Base-by-base conservation (phyloP, 2,797 vertebrate genomes). In the Phalloptychus januarius region DNA sequence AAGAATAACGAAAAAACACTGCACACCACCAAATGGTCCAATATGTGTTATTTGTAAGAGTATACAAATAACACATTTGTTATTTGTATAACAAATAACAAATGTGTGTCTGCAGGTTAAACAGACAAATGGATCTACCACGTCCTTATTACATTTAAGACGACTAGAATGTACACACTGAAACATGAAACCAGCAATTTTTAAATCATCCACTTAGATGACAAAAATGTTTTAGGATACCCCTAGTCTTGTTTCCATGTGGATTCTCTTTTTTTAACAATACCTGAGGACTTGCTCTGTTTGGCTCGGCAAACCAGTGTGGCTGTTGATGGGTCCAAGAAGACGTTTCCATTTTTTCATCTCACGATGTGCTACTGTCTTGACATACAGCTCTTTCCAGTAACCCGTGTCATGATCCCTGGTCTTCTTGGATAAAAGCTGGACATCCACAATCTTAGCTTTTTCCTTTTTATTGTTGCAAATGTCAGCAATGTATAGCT, bases 361-460 rank as follows among this genome's bases (percentile, higher is more conserved):
- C 80, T 95, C 91, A 79, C 83, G 74, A 15, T 90, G 79, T 0
- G 92, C 91, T 46, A 95, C 91, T 80, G 94, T 95, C 54, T 82
- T 84, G 76, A 98, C 95, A 82, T 96, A 96, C 56, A 93, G 85
- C 61, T 87, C 92, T 94, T 96, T 99, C 98, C 98, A 98, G 80
- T 95, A 92, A 23, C 96, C 96, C n/a, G 70, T 82, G 15, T 93
- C 84, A 71, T 36, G 91, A 63, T 96, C 94, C 73, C 71, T 70
- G 6, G 90, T 31, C 40, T 90, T 84, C 72, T 86, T 63, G 48
- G 85, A 88, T 70, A 52, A 70, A 25, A 82, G n/a, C 71, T 90
- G 80, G 73, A 85, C 77, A 25, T 92, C 86, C 42, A 77, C 40
- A 44, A 75, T 52, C 18, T 85, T 87, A 1, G 42, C 77, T 79